These are phyloP conservation scores for Columba janthina DNA, from an alignment of 2,113 vertebrate species.

Conservation along the genomic window DNA sequence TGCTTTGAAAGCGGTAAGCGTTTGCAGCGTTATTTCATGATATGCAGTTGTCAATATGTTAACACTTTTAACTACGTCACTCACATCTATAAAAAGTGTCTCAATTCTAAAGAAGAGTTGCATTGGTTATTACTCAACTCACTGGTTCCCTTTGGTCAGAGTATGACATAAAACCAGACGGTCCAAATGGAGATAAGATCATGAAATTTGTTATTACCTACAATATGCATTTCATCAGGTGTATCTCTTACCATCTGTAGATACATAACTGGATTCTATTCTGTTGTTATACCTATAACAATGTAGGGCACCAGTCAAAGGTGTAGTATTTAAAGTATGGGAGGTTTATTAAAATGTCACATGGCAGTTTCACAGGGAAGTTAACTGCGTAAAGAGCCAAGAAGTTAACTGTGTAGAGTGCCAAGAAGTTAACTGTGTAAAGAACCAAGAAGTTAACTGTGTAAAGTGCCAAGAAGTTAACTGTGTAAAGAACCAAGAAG, in stretches of 20 bases:
- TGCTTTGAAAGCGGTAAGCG: slow-evolving; percentile 98
- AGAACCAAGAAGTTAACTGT: background rate
- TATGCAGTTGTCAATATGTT: background rate
- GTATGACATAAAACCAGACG: background rate
- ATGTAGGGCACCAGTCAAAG: background rate
- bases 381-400: background rate
- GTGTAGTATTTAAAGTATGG: background rate
- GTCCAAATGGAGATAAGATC: background rate
- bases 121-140: background rate
- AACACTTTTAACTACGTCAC: background rate
- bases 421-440: background rate
- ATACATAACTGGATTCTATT: background rate
- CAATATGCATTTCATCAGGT: background rate
- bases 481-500: background rate
- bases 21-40: background rate
- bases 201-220: background rate
- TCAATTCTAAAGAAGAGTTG: background rate
- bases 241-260: background rate
- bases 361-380: background rate
- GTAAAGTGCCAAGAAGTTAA: too few relatives aligned
- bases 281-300: background rate
- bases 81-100: background rate
- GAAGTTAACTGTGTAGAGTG: too few relatives aligned
- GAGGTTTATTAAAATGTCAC: background rate
- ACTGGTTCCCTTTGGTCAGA: background rate